Evolutionary conservation across 2,888 invertebrate genomes (phyloP).

Genomic region (Drosophila rellima): DNA sequence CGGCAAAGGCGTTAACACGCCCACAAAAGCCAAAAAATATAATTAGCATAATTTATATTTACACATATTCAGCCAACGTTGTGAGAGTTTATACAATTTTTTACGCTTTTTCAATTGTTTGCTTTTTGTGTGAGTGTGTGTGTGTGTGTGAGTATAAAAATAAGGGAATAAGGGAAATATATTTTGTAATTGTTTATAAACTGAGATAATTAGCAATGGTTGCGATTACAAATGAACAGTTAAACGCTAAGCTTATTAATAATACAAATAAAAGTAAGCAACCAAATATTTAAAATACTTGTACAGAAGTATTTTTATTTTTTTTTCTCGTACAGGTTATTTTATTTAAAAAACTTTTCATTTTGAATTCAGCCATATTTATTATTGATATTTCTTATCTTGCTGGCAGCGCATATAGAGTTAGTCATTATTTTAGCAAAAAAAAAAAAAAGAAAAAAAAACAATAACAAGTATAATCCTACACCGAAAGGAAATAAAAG

Average conservation of each 20-base stretch:
- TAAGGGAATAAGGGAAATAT: neutral
- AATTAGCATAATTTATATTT: slow-evolving; percentile 79
- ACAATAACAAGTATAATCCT: slow-evolving; percentile 4
- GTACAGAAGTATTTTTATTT: neutral
- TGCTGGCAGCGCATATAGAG: slow-evolving; percentile 41
- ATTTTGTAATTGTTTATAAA: slow-evolving; percentile 14
- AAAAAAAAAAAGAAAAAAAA: slow-evolving; percentile 6
- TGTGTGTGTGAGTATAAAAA: neutral
- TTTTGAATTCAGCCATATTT: slow-evolving; percentile 26
- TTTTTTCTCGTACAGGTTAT: neutral
- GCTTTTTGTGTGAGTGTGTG: neutral
- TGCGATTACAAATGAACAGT: neutral
- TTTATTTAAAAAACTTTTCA: slow-evolving; percentile 12
- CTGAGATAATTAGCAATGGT: slow-evolving; percentile 24
- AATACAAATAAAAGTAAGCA: neutral
- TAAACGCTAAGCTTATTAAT: neutral
- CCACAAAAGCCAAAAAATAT: slow-evolving; percentile 47
- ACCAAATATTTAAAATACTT: neutral
- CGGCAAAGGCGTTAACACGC: slow-evolving; percentile 22
- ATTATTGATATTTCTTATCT: slow-evolving; percentile 46
- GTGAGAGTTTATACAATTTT: slow-evolving; percentile 19
- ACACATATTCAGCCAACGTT: slow-evolving; percentile 69
- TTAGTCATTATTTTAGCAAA: slow-evolving; percentile 47
- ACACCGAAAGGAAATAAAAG: slow-evolving; percentile 43
- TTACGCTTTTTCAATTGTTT: neutral